phyloP scores from a whole-genome alignment of 2,888 invertebrate species.

The Cistogaster globosa region DNA sequence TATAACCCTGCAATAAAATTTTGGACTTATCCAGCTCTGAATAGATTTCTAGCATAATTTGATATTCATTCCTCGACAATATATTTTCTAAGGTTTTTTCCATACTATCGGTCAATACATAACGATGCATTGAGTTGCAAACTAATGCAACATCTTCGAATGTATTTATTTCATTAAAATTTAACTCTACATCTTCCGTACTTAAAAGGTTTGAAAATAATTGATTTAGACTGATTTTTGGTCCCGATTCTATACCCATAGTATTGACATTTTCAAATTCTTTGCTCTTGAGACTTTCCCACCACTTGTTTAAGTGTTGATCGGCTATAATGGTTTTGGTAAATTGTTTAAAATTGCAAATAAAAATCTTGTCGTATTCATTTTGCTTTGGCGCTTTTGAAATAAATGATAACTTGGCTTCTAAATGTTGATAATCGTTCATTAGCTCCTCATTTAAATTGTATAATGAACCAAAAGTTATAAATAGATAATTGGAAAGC shows the following conservation, averaged over 20 bases:
- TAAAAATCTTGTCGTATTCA: slow-evolving; percentile 63
- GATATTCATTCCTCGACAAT: slow-evolving; percentile 72
- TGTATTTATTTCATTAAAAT: slow-evolving; percentile 67
- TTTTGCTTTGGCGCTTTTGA: slow-evolving; percentile 63
- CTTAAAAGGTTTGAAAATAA: slow-evolving; percentile 71
- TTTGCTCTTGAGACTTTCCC: slow-evolving; percentile 65
- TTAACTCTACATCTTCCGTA: slow-evolving; percentile 73
- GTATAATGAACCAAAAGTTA: slow-evolving; percentile 77
- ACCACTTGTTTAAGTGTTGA: slow-evolving; percentile 75
- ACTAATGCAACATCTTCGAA: slow-evolving; percentile 74
- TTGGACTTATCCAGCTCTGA: slow-evolving; percentile 64
- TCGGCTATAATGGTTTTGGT: slow-evolving; percentile 71
- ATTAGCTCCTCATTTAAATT: slow-evolving; percentile 71
- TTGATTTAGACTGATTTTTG: slow-evolving; percentile 49
- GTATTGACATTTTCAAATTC: slow-evolving; percentile 72
- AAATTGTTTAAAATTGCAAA: slow-evolving; percentile 75
- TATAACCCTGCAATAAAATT: slow-evolving; percentile 74
- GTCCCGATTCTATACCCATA: slow-evolving; percentile 62
- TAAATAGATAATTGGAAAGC: slow-evolving; percentile 75
- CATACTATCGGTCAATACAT: slow-evolving; percentile 74
- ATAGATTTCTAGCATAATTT: slow-evolving; percentile 76
- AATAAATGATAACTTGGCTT: slow-evolving; percentile 50
- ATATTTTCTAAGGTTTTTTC: slow-evolving; percentile 73
- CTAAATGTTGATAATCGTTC: slow-evolving; percentile 51
- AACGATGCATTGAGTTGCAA: slow-evolving; percentile 78